phyloP scores from a whole-genome alignment of 23 tunicate genomes.

The Halocynthia aurantium region DNA sequence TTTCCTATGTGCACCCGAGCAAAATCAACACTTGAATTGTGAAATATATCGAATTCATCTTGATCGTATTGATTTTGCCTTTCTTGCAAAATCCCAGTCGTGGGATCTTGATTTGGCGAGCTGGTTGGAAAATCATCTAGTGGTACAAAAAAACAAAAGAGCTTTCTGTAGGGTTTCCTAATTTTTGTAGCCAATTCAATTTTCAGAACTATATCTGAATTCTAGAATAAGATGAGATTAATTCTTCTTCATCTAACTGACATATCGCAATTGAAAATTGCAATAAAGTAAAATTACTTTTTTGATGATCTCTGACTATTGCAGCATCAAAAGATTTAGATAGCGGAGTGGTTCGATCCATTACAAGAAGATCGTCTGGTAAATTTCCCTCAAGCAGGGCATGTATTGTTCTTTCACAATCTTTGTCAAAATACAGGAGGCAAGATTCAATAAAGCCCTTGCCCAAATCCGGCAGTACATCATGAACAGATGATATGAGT shows the following conservation, averaged over 20 bases:
- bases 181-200: too few relatives aligned
- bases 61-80: constrained; percentile 61
- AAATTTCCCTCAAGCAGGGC: constrained; percentile 75
- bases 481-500: constrained; percentile 45
- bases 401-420: constrained; percentile 73
- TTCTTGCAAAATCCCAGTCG: background rate
- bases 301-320: too few relatives aligned
- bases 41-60: constrained; percentile 66
- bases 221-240: too few relatives aligned
- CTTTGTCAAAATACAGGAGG: constrained; percentile 36
- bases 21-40: constrained; percentile 20
- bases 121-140: too few relatives aligned
- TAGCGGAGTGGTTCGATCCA: background rate
- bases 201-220: too few relatives aligned
- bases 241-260: too few relatives aligned
- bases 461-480: constrained; percentile 66
- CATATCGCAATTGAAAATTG: too few relatives aligned
- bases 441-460: constrained; percentile 42
- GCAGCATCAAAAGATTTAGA: too few relatives aligned
- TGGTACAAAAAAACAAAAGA: too few relatives aligned
- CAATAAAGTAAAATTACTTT: too few relatives aligned
- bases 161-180: too few relatives aligned
- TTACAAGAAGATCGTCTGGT: constrained; percentile 42
- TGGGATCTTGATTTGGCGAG: too few relatives aligned
- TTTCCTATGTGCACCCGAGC: constrained; percentile 57